These are phyloP conservation scores for Ophion costatus DNA, from an alignment of 2,888 invertebrate species.

Conservation along the genomic window DNA sequence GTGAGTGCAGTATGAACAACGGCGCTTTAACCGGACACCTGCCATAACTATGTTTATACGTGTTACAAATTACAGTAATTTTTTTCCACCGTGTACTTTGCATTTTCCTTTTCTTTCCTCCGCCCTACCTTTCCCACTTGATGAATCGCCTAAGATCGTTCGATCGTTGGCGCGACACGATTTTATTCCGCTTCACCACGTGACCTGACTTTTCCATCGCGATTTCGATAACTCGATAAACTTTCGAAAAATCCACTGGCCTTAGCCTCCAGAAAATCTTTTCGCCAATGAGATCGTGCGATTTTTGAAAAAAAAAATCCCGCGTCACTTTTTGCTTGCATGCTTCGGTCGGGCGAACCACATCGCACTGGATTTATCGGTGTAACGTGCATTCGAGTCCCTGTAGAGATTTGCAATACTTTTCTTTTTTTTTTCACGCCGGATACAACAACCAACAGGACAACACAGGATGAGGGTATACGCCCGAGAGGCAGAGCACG, in stretches of 20 bases:
- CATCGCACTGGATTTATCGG: not conserved
- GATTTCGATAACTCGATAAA: not conserved
- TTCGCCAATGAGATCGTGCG: no score
- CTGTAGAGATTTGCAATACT: not conserved
- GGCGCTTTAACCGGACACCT: conserved; percentile 50
- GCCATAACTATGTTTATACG: conserved; percentile 54
- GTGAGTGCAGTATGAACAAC: conserved; percentile 43
- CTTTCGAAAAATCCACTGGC: not conserved
- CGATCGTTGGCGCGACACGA: not conserved
- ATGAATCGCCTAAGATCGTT: not conserved
- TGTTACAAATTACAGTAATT: conserved; percentile 53
- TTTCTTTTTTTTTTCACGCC: conserved; percentile 17
- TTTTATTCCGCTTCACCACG: not conserved
- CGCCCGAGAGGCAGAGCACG: conserved; percentile 30
- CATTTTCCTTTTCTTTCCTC: conserved; percentile 17
- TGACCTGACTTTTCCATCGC: not conserved
- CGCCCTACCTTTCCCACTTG: not conserved
- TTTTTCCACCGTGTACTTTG: conserved; percentile 34
- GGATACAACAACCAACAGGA: conserved; percentile 26
- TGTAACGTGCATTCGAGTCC: not conserved
- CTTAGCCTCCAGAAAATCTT: not conserved
- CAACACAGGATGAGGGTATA: conserved; percentile 18
- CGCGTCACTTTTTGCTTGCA: no score
- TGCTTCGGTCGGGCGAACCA: not conserved
- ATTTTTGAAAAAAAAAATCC: no score